Conservation (phyloP, 2,888 invertebrate species). For the Strigamia transsilvanica region DNA sequence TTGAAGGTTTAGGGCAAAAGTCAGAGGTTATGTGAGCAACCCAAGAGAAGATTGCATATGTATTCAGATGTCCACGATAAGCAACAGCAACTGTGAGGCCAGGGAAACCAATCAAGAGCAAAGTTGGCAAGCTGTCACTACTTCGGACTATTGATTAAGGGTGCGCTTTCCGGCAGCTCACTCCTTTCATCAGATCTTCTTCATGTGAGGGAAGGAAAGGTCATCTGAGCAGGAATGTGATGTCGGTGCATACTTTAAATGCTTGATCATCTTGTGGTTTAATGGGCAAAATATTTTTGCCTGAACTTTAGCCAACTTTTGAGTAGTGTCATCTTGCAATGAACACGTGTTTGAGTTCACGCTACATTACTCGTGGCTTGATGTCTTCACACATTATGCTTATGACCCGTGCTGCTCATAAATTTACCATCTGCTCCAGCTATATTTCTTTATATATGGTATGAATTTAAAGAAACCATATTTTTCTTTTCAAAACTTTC, state of each 20-base stretch:
- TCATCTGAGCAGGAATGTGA: neutral
- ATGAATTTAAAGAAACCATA: conserved; percentile 5
- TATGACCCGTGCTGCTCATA: conserved; percentile 35
- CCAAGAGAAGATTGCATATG: neutral
- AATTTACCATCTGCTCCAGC: conserved; percentile 27
- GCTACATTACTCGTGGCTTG: conserved; percentile 34
- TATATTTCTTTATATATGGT: conserved; percentile 22
- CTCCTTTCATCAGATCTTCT: conserved; percentile 7
- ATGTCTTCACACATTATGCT: conserved; percentile 35
- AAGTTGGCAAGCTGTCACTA: conserved; percentile 35
- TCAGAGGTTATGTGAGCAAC: neutral
- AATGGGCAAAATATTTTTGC: neutral
- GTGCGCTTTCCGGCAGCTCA: neutral
- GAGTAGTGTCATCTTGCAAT: conserved; percentile 35
- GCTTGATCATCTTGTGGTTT: conserved; percentile 4
- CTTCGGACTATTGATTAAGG: conserved; percentile 17
- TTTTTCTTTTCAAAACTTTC: conserved; percentile 6
- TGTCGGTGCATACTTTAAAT: conserved; percentile 1
- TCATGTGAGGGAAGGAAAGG: neutral
- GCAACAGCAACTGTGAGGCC: neutral
- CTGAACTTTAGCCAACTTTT: conserved; percentile 6
- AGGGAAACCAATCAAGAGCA: conserved; percentile 6
- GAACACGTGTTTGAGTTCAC: conserved; percentile 38
- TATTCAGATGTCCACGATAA: conserved; percentile 16
- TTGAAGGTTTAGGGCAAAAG: conserved; percentile 1